Evolutionary conservation across 2,888 invertebrate species (phyloP).

Genomic region (Andrena camellia): DNA sequence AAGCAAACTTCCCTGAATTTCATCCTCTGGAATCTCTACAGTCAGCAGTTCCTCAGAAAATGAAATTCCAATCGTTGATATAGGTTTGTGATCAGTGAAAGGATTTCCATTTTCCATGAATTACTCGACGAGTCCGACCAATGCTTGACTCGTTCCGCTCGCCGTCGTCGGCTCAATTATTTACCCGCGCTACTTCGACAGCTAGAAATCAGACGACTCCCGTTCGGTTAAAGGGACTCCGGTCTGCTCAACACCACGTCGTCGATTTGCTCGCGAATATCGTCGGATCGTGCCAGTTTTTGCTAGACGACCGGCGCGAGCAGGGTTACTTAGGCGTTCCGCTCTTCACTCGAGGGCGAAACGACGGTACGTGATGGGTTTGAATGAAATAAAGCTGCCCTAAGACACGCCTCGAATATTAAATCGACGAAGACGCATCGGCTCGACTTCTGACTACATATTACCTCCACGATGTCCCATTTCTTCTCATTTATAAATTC

Average conservation of each 20-base stretch:
- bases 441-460: background rate
- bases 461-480: no score
- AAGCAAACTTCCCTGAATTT: no score
- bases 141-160: background rate
- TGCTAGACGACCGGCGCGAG: background rate
- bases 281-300: background rate
- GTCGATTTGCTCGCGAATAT: background rate
- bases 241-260: background rate
- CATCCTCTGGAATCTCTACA: no score
- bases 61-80: no score
- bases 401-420: background rate
- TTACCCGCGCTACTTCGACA: background rate
- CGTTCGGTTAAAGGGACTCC: background rate
- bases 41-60: no score
- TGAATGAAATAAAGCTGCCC: background rate
- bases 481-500: no score
- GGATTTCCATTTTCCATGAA: background rate
- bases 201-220: background rate
- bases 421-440: background rate
- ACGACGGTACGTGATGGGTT: background rate
- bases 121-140: background rate
- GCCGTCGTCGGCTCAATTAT: background rate
- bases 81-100: no score
- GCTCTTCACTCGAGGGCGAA: slow-evolving; percentile 2
- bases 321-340: background rate